A percentile compares a stretch with the other conserved stretches of the same genome.
These are phyloP conservation scores for Falcaria lacertinaria DNA, from an alignment of 2,888 invertebrate genomes.

Conservation along the genomic window DNA sequence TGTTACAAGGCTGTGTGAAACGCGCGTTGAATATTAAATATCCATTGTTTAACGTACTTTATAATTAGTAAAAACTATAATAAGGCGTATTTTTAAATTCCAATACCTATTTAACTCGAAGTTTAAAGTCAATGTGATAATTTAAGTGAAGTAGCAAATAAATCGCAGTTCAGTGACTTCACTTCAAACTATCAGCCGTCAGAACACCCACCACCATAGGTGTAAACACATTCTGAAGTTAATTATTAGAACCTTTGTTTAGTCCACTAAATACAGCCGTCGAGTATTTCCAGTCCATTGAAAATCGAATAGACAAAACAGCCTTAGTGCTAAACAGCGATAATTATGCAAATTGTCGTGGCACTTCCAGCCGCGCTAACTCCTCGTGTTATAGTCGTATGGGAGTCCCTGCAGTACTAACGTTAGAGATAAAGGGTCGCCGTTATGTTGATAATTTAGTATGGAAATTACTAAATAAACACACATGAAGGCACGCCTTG, in stretches of 20 bases:
- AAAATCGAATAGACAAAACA: too few species aligned
- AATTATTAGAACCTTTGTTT: too few species aligned
- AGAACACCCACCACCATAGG: too few species aligned
- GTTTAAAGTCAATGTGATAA: too few species aligned
- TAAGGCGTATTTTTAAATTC: not conserved
- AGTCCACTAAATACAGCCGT: too few species aligned
- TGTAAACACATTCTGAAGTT: too few species aligned
- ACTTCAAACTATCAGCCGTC: too few species aligned
- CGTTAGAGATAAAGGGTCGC: slow-evolving; percentile 45
- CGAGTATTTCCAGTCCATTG: too few species aligned
- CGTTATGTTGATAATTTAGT: slow-evolving; percentile 47
- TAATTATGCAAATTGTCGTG: not conserved
- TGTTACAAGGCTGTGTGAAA: slow-evolving; percentile 10
- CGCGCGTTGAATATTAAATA: not conserved
- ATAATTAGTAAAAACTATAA: not conserved
- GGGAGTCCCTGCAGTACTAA: slow-evolving; percentile 32
- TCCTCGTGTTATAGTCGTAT: slow-evolving; percentile 17
- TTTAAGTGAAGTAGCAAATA: too few species aligned
- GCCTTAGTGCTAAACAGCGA: not conserved
- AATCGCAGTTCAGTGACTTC: too few species aligned
- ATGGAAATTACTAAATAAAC: slow-evolving; percentile 54
- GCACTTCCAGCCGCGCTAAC: slow-evolving; percentile 20
- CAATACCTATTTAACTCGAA: too few species aligned
- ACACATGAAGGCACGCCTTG: slow-evolving; percentile 37
- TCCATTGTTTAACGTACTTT: not conserved